phyloP scores from a whole-genome alignment of 2,888 invertebrate genomes.

The Digitonthophagus gazella region DNA sequence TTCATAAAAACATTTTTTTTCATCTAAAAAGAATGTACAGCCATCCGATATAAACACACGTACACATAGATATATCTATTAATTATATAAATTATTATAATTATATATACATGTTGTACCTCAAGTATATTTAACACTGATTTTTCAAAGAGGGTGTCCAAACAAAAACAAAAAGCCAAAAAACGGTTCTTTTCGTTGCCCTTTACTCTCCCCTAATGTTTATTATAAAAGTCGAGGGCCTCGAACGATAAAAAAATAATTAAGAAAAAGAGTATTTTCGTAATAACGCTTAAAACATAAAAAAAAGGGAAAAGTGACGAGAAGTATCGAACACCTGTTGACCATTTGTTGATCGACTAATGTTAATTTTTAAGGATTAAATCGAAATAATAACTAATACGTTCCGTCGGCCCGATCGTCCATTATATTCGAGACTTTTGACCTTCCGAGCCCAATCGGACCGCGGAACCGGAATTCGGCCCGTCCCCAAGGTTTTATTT shows the following conservation, averaged over 20 bases:
- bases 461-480: conserved; percentile 45
- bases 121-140: conserved; percentile 14
- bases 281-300: conserved; percentile 13
- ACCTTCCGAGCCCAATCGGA: conserved; percentile 51
- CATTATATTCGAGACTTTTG: conserved; percentile 44
- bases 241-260: conserved; percentile 18
- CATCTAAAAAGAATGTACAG: background rate
- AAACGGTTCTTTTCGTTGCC: conserved; percentile 2
- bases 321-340: conserved; percentile 22
- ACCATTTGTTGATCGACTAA: conserved; percentile 21
- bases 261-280: conserved; percentile 23
- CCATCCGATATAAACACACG: background rate
- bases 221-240: conserved; percentile 20
- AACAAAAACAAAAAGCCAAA: too few species aligned
- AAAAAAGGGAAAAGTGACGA: conserved; percentile 7
- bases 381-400: conserved; percentile 25
- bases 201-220: conserved; percentile 5
- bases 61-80: conserved; percentile 1
- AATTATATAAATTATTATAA: background rate
- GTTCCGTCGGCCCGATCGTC: conserved; percentile 49
- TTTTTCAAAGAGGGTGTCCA: background rate
- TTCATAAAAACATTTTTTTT: background rate
- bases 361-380: conserved; percentile 19
- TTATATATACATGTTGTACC: conserved; percentile 11
- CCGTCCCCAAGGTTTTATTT: conserved; percentile 46